phyloP scores from a whole-genome alignment of 2,113 vertebrate genomes.

The Heteronetta atricapilla region DNA sequence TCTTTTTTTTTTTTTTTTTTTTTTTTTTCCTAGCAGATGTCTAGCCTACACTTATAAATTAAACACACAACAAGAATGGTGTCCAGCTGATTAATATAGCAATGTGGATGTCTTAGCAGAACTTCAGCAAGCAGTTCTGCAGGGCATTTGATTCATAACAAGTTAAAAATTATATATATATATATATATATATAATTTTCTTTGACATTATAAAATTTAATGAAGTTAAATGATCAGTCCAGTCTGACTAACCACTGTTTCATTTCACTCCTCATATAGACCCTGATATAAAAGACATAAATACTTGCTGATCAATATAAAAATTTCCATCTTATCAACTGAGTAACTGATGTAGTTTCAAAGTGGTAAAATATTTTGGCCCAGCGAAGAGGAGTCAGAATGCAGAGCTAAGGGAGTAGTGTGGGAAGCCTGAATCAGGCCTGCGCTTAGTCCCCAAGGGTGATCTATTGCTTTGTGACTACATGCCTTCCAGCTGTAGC shows the following conservation, averaged over 20 bases:
- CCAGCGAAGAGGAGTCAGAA: neutral
- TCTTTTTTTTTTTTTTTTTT: neutral
- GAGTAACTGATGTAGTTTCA: neutral
- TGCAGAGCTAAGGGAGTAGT: neutral
- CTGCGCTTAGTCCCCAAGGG: neutral
- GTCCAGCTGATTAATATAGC: neutral
- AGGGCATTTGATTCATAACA: neutral
- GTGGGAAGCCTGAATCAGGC: neutral
- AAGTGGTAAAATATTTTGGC: neutral
- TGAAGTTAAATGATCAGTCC: neutral
- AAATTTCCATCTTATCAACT: neutral
- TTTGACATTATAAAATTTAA: neutral
- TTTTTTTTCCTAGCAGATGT: neutral
- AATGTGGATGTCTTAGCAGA: neutral
- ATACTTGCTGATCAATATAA: neutral
- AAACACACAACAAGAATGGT: neutral
- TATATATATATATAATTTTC: neutral
- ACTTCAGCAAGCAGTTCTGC: neutral
- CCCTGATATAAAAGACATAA: neutral
- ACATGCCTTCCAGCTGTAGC: neutral
- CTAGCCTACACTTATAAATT: neutral
- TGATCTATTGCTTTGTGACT: neutral
- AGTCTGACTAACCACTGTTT: neutral
- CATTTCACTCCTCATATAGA: neutral
- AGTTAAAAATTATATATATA: neutral